Percentiles rank a stretch among this genome's conserved stretches.
Evolutionary conservation across 2,797 vertebrate species (phyloP).

Genomic region (Nasua narica): DNA sequence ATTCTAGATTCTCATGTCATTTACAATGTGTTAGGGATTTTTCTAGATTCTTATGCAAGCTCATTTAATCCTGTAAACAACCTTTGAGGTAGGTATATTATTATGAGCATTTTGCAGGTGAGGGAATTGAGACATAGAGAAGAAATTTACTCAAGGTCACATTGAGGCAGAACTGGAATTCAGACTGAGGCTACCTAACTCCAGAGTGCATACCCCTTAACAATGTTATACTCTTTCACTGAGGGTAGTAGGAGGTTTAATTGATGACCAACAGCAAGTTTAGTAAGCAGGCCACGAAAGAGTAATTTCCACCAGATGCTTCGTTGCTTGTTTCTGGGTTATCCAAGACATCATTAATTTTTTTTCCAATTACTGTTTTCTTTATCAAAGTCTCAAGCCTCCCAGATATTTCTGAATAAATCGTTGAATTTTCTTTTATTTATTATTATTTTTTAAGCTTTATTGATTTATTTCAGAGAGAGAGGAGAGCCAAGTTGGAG

Average conservation of each 20-base stretch:
- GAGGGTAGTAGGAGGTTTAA: neutral
- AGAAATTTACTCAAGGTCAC: neutral
- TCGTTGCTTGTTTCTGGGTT: conserved; percentile 22
- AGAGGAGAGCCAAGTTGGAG: neutral
- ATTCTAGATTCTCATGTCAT: neutral
- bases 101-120: neutral
- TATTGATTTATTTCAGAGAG: neutral
- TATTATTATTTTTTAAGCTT: neutral
- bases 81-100: neutral
- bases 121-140: neutral
- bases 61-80: neutral
- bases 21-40: neutral
- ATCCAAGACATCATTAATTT: neutral
- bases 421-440: neutral
- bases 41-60: neutral
- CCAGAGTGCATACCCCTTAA: neutral
- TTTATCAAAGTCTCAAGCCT: conserved; percentile 31
- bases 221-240: neutral
- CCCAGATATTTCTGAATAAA: conserved; percentile 32
- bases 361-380: neutral
- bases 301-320: neutral
- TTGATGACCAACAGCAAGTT: neutral
- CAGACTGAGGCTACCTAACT: neutral
- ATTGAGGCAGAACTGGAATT: neutral
- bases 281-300: neutral